Evolutionary conservation across 2,797 vertebrate genomes (phyloP).

Genomic region (Eleutherodactylus coqui): DNA sequence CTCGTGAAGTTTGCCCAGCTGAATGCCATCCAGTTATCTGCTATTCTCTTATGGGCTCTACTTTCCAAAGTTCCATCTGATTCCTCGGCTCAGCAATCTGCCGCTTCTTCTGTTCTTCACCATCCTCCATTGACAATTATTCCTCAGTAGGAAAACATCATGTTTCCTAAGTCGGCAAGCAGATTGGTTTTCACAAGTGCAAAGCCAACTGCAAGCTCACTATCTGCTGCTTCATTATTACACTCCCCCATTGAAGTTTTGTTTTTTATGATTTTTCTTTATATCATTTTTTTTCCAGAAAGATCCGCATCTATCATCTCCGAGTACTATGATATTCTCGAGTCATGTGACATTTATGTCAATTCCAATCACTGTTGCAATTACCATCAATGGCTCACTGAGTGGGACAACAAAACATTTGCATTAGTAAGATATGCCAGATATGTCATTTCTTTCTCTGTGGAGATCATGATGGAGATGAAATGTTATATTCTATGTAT

Average conservation of each 20-base stretch:
- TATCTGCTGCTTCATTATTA: slow-evolving; percentile 42
- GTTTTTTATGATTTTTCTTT: slow-evolving; percentile 36
- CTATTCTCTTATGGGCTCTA: slow-evolving; percentile 34
- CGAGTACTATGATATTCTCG: not conserved
- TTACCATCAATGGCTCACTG: not conserved
- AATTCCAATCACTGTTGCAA: not conserved
- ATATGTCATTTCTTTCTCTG: not conserved
- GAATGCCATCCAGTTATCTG: slow-evolving; percentile 52
- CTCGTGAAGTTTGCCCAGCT: slow-evolving; percentile 26
- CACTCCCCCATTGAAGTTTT: not conserved
- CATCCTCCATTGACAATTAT: slow-evolving; percentile 51
- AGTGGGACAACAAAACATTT: not conserved
- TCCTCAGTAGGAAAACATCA: slow-evolving; percentile 57
- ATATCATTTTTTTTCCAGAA: slow-evolving; percentile 39
- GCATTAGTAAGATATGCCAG: not conserved
- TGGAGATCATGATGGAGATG: not conserved
- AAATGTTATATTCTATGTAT: not conserved
- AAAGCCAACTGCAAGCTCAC: slow-evolving; percentile 47
- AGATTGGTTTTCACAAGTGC: slow-evolving; percentile 51
- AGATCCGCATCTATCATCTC: slow-evolving; percentile 49
- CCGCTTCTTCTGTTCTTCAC: slow-evolving; percentile 57
- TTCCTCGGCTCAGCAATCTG: slow-evolving; percentile 59
- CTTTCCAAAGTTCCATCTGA: slow-evolving; percentile 52
- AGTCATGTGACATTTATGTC: slow-evolving; percentile 12
- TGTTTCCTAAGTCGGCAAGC: slow-evolving; percentile 60